phyloP scores from a whole-genome alignment of 2,113 vertebrate genomes.

The Nyctibius bracteatus region DNA sequence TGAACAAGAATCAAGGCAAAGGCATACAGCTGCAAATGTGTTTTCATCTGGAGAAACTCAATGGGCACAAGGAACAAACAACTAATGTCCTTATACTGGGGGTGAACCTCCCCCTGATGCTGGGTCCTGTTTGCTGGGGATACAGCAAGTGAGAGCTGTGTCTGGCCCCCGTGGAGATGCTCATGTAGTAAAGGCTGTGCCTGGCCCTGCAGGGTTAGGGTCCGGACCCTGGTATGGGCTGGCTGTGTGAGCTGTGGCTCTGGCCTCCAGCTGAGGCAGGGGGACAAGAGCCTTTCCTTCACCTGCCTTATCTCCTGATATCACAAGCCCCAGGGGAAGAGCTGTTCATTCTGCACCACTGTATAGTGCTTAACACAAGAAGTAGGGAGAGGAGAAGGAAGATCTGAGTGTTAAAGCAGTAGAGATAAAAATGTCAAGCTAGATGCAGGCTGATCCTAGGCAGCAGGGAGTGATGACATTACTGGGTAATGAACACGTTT shows the following conservation, averaged over 20 bases:
- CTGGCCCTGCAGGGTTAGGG: rapidly evolving
- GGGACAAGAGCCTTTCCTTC: not conserved
- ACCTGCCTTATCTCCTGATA: not conserved
- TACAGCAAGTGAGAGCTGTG: not conserved
- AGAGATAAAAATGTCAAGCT: not conserved
- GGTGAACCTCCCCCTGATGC: too few species aligned
- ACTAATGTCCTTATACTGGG: not conserved
- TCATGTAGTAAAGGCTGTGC: not conserved
- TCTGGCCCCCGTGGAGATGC: not conserved
- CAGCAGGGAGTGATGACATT: not conserved
- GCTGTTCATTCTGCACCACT: not conserved
- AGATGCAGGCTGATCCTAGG: not conserved
- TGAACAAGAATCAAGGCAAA: not conserved
- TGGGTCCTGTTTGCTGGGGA: not conserved
- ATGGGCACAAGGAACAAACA: not conserved
- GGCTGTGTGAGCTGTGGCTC: not conserved
- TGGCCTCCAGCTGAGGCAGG: not conserved
- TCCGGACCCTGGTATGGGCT: not conserved
- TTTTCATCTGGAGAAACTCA: not conserved
- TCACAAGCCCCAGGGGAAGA: not conserved
- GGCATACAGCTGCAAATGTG: not conserved
- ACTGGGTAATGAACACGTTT: not conserved
- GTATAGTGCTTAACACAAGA: not conserved
- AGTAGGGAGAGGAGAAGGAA: not conserved
- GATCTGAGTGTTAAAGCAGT: not conserved